Evolutionary conservation across 2,113 vertebrate species (phyloP), one percentile per base, ranked within the genome.

Genomic region (Progne subis): DNA sequence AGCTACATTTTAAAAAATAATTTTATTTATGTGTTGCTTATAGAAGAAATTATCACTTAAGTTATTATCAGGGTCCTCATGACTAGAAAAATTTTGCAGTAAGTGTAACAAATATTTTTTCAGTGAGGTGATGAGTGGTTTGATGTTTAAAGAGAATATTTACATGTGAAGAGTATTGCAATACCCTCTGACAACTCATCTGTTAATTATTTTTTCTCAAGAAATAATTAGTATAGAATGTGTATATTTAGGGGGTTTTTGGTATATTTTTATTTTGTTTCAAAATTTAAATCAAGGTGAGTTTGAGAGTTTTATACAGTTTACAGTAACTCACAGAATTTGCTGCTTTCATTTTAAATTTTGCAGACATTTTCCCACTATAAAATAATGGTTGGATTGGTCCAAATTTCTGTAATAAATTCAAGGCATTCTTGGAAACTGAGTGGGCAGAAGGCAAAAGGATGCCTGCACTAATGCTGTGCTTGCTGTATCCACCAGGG

Each of bases 1-100:
- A 89, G 76, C 56, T 89, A 12, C 41, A 59, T 71, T 79, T 88
- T 97, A 97, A 94, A 97, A 80, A 16, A 64, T 91, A 71, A 43
- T 95, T 94, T 94, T 96, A 70, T 97, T 88, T 92, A 41, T 83
- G 43, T 91, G 21, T 94, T 89, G 41, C 92, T 96, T 97, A 84
- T 81, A 63, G 95, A 90, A 95, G 71, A 94, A 76, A 11, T n/a
- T 86, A 86, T 96, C 50, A 50, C 34, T 96, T 92, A 69, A 20
- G 68, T 94, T 90, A 69, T 65, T 94, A 75, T 84, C 89, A 84
- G 94, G 94, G 80, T 90, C 77, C 72, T 92, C 1, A 5, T 77
- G 39, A 78, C 53, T 91, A 90, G 77, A 67, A 88, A 56, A 60
- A 53, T 84, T 91, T 52, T 83, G 78, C 84, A 80, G 15, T 26